Conservation (phyloP, 2,888 invertebrate species). For the Tetropium fuscum region DNA sequence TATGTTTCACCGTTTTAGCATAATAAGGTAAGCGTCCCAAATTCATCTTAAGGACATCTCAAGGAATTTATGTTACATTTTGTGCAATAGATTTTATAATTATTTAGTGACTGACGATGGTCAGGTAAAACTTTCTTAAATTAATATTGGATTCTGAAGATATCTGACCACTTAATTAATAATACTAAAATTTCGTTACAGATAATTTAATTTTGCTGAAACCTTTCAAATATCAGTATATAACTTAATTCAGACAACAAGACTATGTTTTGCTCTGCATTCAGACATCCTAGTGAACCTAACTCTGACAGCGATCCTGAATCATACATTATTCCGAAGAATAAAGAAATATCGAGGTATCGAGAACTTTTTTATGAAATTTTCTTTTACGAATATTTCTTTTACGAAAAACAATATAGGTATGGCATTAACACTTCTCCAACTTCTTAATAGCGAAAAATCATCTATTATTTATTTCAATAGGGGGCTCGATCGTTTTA, state of each 20-base stretch:
- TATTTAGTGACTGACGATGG: not conserved
- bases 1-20: no score
- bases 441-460: no score
- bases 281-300: no score
- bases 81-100: not conserved
- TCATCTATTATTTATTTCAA: not conserved
- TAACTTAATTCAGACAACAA: no score
- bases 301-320: no score
- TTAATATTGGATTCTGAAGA: not conserved
- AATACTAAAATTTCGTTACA: not conserved
- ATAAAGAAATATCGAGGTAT: not conserved
- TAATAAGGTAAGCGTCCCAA: not conserved
- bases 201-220: not conserved
- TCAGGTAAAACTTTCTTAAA: not conserved
- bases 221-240: no score
- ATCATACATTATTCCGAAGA: no score
- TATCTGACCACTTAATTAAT: not conserved
- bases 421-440: not conserved
- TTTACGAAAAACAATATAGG: not conserved
- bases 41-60: not conserved
- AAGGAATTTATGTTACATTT: not conserved
- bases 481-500: not conserved
- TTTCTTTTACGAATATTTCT: not conserved
- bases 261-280: no score
- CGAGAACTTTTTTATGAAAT: not conserved